Evolutionary conservation across 1,140 invertebrate genomes (phyloP).

Genomic region (Coelopa frigida): DNA sequence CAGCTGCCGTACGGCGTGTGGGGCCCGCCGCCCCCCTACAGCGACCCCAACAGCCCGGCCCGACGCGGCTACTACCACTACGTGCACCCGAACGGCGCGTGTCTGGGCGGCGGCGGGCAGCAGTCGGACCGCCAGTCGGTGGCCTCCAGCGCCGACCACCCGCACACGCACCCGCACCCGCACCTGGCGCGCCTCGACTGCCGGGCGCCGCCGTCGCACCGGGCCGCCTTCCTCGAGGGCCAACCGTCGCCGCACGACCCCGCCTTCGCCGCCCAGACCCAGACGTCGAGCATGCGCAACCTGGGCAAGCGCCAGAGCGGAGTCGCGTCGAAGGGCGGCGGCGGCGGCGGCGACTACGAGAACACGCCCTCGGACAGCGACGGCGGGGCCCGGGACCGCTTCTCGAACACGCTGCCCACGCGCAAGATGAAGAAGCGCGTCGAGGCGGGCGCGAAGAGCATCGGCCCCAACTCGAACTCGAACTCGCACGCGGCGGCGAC

Average conservation of each 20-base stretch:
- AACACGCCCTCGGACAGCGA: slow-evolving; percentile 42
- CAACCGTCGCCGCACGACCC: slow-evolving; percentile 1
- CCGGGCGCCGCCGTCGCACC: slow-evolving; percentile 17
- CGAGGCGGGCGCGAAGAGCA: slow-evolving; percentile 45
- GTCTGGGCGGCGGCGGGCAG: no score
- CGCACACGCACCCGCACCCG: background rate
- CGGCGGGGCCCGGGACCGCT: slow-evolving; percentile 42
- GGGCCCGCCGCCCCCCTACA: slow-evolving; percentile 69
- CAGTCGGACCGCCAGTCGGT: slow-evolving; percentile 39
- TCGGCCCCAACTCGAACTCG: slow-evolving; percentile 28
- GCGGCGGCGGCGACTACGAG: slow-evolving; percentile 11
- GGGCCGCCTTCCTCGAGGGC: slow-evolving; percentile 11
- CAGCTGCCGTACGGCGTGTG: slow-evolving; percentile 49
- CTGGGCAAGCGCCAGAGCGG: slow-evolving; percentile 17
- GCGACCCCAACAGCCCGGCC: slow-evolving; percentile 61
- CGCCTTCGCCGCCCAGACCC: slow-evolving; percentile 5
- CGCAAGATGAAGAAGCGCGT: slow-evolving; percentile 49
- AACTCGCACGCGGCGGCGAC: slow-evolving; percentile 17
- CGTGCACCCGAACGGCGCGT: slow-evolving; percentile 31
- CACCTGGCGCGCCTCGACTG: slow-evolving; percentile 8
- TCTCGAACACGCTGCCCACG: slow-evolving; percentile 48
- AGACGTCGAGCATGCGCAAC: slow-evolving; percentile 15
- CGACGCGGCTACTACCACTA: slow-evolving; percentile 45
- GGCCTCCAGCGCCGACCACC: no score
- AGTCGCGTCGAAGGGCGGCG: slow-evolving; percentile 15